phyloP scores from a whole-genome alignment of 1,140 invertebrate genomes.

The Centruroides vittatus region DNA sequence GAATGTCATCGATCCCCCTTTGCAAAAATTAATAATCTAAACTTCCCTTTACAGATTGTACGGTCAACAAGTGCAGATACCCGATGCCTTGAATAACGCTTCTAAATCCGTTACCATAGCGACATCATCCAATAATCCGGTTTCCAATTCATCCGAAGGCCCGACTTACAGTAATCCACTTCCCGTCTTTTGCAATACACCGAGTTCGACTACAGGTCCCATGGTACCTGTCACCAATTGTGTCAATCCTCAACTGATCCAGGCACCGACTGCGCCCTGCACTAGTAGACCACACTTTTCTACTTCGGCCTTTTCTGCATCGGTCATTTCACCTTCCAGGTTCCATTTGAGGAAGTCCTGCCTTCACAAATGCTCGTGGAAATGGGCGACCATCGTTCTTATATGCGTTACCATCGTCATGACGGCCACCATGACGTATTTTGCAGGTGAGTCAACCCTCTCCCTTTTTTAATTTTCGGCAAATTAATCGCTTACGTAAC shows the following conservation, averaged over 20 bases:
- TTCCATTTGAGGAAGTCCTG: conserved; percentile 79
- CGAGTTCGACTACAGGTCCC: conserved; percentile 17
- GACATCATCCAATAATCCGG: no score
- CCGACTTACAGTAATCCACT: conserved; percentile 17
- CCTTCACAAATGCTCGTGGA: conserved; percentile 63
- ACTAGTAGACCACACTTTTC: neutral
- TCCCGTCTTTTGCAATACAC: conserved; percentile 16
- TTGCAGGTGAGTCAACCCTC: conserved; percentile 52
- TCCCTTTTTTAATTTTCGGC: neutral
- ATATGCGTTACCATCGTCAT: conserved; percentile 64
- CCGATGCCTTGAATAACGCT: no score
- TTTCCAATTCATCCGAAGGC: neutral
- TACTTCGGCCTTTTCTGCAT: conserved; percentile 8
- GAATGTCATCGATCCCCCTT: no score
- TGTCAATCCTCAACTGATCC: conserved; percentile 18
- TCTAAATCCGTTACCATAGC: no score
- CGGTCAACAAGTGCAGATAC: no score
- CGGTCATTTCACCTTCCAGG: conserved; percentile 31
- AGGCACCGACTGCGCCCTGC: conserved; percentile 11
- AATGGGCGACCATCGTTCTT: conserved; percentile 70
- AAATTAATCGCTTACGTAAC: no score
- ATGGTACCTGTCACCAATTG: conserved; percentile 19
- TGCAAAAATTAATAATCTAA: no score
- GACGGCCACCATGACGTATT: conserved; percentile 64
- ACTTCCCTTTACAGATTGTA: no score